Evolutionary conservation across 1,140 invertebrate species (phyloP).

Genomic region (Cotesia glomerata): DNA sequence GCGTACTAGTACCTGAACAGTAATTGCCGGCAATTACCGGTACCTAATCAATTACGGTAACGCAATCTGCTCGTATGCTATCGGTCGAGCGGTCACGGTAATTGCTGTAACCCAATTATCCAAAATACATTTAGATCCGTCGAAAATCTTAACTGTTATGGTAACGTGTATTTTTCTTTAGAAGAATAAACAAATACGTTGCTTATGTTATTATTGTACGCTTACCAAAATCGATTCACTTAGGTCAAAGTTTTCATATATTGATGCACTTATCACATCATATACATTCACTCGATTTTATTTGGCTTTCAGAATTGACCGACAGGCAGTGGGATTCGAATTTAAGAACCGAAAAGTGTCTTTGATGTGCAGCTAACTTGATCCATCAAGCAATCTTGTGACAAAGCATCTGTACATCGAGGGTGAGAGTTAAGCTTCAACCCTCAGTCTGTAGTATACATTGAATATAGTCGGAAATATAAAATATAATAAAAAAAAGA

Average conservation of each 20-base stretch:
- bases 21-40: slow-evolving; percentile 53
- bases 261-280: background rate
- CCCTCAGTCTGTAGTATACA: too few relatives aligned
- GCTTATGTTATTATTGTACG: too few relatives aligned
- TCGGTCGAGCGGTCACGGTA: slow-evolving; percentile 42
- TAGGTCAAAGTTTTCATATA: too few relatives aligned
- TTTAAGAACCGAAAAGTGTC: background rate
- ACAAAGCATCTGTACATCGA: too few relatives aligned
- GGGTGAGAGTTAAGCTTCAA: too few relatives aligned
- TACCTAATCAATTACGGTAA: slow-evolving; percentile 56
- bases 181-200: too few relatives aligned
- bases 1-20: slow-evolving; percentile 40
- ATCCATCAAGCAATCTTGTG: too few relatives aligned
- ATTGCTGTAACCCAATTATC: slow-evolving; percentile 38
- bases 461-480: background rate
- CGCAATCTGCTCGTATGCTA: slow-evolving; percentile 48
- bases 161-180: too few relatives aligned
- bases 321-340: background rate
- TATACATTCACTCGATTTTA: background rate
- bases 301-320: too few relatives aligned
- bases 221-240: too few relatives aligned
- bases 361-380: background rate
- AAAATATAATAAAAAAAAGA: background rate
- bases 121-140: slow-evolving; percentile 14
- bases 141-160: background rate